Evolutionary conservation across 2,797 vertebrate genomes (phyloP).

Genomic region (Hippoglossus hippoglossus): DNA sequence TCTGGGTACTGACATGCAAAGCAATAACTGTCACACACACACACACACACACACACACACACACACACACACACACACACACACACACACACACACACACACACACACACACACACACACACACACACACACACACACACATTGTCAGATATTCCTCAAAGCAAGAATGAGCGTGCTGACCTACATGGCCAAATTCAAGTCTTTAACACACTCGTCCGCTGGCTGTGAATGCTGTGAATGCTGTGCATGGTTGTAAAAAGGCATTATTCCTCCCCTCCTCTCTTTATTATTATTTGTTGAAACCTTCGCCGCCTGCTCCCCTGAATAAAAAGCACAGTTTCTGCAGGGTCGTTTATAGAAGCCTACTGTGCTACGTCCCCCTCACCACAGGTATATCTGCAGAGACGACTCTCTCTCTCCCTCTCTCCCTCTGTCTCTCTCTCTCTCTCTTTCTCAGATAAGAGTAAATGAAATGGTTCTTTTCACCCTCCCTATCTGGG

Average conservation of each 20-base stretch:
- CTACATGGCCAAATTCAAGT: slow-evolving; percentile 62
- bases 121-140: slow-evolving; percentile 17
- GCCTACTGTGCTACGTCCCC: slow-evolving; percentile 54
- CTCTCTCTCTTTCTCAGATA: slow-evolving; percentile 67
- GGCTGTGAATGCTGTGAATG: slow-evolving; percentile 48
- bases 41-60: slow-evolving; percentile 11
- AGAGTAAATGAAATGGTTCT: slow-evolving; percentile 84
- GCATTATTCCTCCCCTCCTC: slow-evolving; percentile 55
- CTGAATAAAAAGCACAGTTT: slow-evolving; percentile 67
- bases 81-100: slow-evolving; percentile 3
- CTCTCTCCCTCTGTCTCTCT: slow-evolving; percentile 13
- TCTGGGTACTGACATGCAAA: neutral
- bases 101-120: neutral
- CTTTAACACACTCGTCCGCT: slow-evolving; percentile 25
- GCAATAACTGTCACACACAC: neutral
- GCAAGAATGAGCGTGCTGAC: slow-evolving; percentile 52
- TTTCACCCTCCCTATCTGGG: slow-evolving; percentile 82
- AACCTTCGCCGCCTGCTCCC: slow-evolving; percentile 41
- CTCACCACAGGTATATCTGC: slow-evolving; percentile 74
- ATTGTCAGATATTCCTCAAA: slow-evolving; percentile 43
- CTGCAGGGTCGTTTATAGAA: slow-evolving; percentile 62
- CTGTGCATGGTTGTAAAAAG: slow-evolving; percentile 48
- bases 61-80: slow-evolving; percentile 11
- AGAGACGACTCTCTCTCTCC: slow-evolving; percentile 48
- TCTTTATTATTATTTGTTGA: slow-evolving; percentile 69